Evolutionary conservation across 2,888 invertebrate genomes (phyloP), one percentile per base, ranked within the genome.

Genomic region (Drepanosiphum platanoidis): DNA sequence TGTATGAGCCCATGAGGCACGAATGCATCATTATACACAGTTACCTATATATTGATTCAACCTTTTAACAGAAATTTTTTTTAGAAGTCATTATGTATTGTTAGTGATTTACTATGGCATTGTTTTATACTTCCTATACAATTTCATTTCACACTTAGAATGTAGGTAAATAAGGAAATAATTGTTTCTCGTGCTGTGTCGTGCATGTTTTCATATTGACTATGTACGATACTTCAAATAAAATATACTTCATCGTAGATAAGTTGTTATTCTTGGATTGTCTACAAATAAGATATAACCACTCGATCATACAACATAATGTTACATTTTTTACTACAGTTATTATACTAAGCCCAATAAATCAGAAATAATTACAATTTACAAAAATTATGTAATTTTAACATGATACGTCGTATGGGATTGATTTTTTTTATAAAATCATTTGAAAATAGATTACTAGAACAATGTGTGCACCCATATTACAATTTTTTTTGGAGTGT

Each of bases 251-350:
- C 0, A 64, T 27, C 13, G 30, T 64, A 64, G 61, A 8, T 61
- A n/a, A 22, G 77, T 61, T 11, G 77, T 30, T 78, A 39, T 78
- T 64, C 77, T 78, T 78, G 77, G 64, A 64, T 64, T 39, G 22
- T 64, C 39, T 18, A 22, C 22, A 30, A 64, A 64, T 64, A 64
- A 64, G 32, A 58, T 58, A 58, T 61, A 52, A 36, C n/a, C 34
- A 27, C 34, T 34, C 15, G 58, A n/a, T 22, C 18, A 27, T 22
- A 74, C 18, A 74, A 74, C 11, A 32, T 32, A 11, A 1, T 15
- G 15, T 3, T 34, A 34, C 52, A 34, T 52, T 75, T 34, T 15
- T 58, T n/a, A n/a, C n/a, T n/a, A n/a, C n/a, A n/a, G n/a, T n/a
- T n/a, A n/a, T n/a, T n/a, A n/a, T n/a, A n/a, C n/a, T n/a, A n/a